Evolutionary conservation across 2,888 invertebrate species (phyloP).

Genomic region (Nineta flava): DNA sequence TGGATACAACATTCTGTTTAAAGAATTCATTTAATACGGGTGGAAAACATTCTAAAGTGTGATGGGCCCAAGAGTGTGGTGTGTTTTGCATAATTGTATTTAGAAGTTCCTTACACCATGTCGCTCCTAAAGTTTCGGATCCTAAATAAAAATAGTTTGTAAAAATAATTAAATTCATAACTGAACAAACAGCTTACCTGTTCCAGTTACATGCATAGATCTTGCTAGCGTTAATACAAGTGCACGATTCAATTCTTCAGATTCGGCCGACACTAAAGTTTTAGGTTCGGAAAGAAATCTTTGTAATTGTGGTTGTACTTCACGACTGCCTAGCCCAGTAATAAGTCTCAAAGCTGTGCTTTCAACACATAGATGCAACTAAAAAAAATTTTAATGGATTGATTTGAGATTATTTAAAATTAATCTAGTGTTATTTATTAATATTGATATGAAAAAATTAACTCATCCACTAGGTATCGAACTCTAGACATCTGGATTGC

Average conservation of each 20-base stretch:
- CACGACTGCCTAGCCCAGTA: slow-evolving; percentile 64
- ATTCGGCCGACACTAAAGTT: slow-evolving; percentile 80
- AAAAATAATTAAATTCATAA: neutral
- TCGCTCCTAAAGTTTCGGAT: slow-evolving; percentile 31
- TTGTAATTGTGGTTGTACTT: slow-evolving; percentile 86
- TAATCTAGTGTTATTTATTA: too few species aligned
- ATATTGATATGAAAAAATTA: too few species aligned
- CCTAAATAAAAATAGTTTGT: slow-evolving; percentile 2
- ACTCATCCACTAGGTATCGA: too few species aligned
- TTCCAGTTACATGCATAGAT: slow-evolving; percentile 85
- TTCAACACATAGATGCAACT: slow-evolving; percentile 18
- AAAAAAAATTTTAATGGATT: neutral
- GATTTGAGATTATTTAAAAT: neutral
- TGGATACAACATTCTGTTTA: slow-evolving; percentile 63
- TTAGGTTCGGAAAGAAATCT: slow-evolving; percentile 84
- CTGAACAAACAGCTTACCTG: slow-evolving; percentile 27
- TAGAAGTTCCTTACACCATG: slow-evolving; percentile 82
- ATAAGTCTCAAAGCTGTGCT: slow-evolving; percentile 27
- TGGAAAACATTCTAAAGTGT: slow-evolving; percentile 85
- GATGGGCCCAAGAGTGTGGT: slow-evolving; percentile 89
- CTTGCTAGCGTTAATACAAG: slow-evolving; percentile 85
- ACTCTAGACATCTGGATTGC: too few species aligned
- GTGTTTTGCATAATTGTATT: slow-evolving; percentile 85
- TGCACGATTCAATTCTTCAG: slow-evolving; percentile 86
- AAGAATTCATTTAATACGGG: slow-evolving; percentile 81